phyloP scores from a whole-genome alignment of 2,888 invertebrate species.

The Nyleta sp. region DNA sequence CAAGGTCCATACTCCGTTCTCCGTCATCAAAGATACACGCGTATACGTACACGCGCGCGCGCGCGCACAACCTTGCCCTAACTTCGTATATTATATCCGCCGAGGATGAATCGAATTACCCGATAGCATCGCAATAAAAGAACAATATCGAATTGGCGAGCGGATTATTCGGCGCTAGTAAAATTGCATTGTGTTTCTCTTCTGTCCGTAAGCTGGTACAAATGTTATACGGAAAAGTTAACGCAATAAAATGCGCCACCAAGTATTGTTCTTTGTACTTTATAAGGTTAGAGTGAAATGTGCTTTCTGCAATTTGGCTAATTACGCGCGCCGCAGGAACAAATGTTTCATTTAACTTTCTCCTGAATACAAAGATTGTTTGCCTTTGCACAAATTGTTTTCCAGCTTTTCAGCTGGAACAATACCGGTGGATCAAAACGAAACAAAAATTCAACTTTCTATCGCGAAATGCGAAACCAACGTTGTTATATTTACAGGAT shows the following conservation, averaged over 20 bases:
- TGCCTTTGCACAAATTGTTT: not conserved
- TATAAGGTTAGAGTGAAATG: slow-evolving; percentile 34
- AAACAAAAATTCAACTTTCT: too few relatives aligned
- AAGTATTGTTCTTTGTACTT: slow-evolving; percentile 29
- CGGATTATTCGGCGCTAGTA: slow-evolving; percentile 15
- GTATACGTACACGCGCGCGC: slow-evolving; percentile 10
- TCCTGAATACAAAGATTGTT: not conserved
- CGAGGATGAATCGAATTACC: slow-evolving; percentile 42
- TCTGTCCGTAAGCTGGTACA: slow-evolving; percentile 7
- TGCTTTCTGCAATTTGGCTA: slow-evolving; percentile 32
- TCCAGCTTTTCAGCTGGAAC: not conserved
- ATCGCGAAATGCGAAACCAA: too few relatives aligned
- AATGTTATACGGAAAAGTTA: slow-evolving; percentile 34
- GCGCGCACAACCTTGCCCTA: slow-evolving; percentile 3
- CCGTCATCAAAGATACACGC: slow-evolving; percentile 63
- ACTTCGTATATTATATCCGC: slow-evolving; percentile 20
- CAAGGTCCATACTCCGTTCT: slow-evolving; percentile 79
- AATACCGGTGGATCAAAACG: too few relatives aligned
- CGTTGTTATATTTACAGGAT: too few relatives aligned
- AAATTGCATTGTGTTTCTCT: slow-evolving; percentile 41
- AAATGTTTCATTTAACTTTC: slow-evolving; percentile 35
- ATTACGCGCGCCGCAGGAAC: slow-evolving; percentile 15
- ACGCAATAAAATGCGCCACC: slow-evolving; percentile 15
- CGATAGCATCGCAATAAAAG: slow-evolving; percentile 40
- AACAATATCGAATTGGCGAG: slow-evolving; percentile 29